These are phyloP conservation scores for Drosophila koepferae DNA, from an alignment of 2,888 invertebrate species.

Conservation along the genomic window DNA sequence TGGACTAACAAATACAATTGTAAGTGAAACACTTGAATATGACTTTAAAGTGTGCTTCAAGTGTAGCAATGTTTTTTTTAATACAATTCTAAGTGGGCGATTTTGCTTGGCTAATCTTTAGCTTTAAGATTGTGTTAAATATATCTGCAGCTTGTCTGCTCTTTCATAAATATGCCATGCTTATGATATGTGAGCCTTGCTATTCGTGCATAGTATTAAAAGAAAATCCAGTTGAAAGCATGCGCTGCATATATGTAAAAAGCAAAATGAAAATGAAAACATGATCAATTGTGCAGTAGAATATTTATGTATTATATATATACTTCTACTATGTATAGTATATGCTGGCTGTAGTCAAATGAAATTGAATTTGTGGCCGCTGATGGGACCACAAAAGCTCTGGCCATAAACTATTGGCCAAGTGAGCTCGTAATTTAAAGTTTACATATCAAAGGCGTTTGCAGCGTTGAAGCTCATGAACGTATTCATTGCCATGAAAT, in stretches of 20 bases:
- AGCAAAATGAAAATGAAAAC: slow-evolving; percentile 1
- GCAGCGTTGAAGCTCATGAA: slow-evolving; percentile 11
- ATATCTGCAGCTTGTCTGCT: no score
- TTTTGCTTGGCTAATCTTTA: background rate
- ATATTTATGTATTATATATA: background rate
- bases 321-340: background rate
- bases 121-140: no score
- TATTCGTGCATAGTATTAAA: background rate
- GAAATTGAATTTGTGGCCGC: slow-evolving; percentile 14
- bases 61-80: background rate
- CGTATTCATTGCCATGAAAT: slow-evolving; percentile 38
- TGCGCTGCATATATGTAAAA: background rate
- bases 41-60: background rate
- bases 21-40: background rate
- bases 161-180: background rate
- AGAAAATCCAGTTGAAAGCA: background rate
- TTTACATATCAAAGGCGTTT: slow-evolving; percentile 30
- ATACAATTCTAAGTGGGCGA: background rate
- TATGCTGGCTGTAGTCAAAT: background rate
- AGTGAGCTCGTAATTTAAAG: slow-evolving; percentile 28
- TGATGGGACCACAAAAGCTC: slow-evolving; percentile 1
- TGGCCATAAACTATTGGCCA: slow-evolving; percentile 15
- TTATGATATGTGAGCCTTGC: no score
- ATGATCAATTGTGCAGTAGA: slow-evolving; percentile 4
- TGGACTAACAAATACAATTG: background rate